Evolutionary conservation across 2,888 invertebrate genomes (phyloP).

Genomic region (Lagria hirta): DNA sequence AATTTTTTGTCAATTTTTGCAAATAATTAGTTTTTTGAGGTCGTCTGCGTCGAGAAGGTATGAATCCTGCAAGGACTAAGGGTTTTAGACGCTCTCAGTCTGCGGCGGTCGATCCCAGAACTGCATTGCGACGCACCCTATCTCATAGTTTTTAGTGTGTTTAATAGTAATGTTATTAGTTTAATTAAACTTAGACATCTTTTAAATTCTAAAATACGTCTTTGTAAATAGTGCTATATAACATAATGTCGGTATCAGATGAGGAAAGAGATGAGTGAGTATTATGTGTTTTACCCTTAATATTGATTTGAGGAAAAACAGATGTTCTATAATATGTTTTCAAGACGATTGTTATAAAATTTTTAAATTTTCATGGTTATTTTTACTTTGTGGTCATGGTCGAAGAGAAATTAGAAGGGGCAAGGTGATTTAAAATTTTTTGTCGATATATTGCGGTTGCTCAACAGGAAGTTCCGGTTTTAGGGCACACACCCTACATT

Average conservation of each 20-base stretch:
- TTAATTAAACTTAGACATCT: constrained; percentile 18
- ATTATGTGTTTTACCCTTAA: not conserved
- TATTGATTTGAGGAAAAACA: constrained; percentile 21
- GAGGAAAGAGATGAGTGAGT: constrained; percentile 74
- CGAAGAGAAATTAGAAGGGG: constrained; percentile 26
- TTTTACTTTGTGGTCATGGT: constrained; percentile 27
- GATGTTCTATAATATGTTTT: constrained; percentile 15
- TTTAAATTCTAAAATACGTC: constrained; percentile 14
- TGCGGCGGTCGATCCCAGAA: constrained; percentile 34
- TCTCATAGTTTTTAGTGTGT: constrained; percentile 27
- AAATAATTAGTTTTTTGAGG: too few species aligned
- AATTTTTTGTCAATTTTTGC: too few species aligned
- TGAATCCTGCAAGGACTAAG: constrained; percentile 23
- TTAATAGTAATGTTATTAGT: constrained; percentile 30
- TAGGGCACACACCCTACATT: too few species aligned
- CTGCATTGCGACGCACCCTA: constrained; percentile 36
- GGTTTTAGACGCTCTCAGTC: constrained; percentile 30
- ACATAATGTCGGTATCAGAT: constrained; percentile 58
- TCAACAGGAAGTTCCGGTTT: too few species aligned
- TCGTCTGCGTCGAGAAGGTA: too few species aligned
- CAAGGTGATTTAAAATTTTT: too few species aligned
- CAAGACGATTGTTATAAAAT: too few species aligned
- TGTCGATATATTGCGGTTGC: too few species aligned
- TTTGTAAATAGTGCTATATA: constrained; percentile 17
- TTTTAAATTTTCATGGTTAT: constrained; percentile 24